Conservation (phyloP, 2,797 vertebrate species). For the Orestias chungarensis region DNA sequence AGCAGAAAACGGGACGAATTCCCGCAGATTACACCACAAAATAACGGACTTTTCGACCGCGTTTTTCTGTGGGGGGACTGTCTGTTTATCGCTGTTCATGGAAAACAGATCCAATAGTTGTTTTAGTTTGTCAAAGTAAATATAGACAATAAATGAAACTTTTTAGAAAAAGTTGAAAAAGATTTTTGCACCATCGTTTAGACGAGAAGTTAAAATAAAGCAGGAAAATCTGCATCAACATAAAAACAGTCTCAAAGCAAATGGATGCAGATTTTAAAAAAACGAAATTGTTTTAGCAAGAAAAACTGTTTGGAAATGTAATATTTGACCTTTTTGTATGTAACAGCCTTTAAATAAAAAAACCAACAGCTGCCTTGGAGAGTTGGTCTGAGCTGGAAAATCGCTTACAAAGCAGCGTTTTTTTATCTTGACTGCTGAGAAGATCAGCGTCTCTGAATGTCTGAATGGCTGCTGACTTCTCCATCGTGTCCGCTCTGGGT, state of each 20-base stretch:
- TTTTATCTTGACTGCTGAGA: neutral
- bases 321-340: no score
- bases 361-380: neutral
- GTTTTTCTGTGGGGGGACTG: no score
- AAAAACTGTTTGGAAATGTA: no score
- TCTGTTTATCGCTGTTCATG: neutral
- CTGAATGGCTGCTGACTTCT: neutral
- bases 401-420: neutral
- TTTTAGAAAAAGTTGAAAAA: neutral
- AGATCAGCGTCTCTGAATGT: neutral
- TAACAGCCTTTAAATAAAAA: no score
- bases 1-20: no score
- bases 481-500: neutral
- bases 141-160: neutral
- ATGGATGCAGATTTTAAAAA: neutral
- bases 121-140: no score
- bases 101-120: no score
- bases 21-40: no score
- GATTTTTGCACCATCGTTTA: neutral
- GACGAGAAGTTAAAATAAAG: neutral
- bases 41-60: no score
- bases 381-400: neutral
- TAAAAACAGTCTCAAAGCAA: neutral
- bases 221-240: neutral
- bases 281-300: no score